These are phyloP conservation scores for Cotesia typhae DNA, from an alignment of 1,140 invertebrate genomes.

Conservation along the genomic window DNA sequence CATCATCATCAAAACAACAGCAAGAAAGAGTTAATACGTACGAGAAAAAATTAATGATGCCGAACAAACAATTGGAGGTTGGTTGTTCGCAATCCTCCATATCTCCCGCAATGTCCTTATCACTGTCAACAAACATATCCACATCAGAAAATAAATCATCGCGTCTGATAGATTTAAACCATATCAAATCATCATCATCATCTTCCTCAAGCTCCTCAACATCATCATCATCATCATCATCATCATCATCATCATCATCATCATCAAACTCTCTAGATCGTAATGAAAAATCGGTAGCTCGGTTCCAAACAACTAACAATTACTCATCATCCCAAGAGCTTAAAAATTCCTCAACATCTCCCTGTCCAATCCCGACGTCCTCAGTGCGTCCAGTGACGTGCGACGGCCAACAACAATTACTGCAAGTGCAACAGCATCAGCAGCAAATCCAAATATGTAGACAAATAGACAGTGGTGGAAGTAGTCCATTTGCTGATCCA, in stretches of 20 bases:
- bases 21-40: slow-evolving; percentile 40
- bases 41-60: slow-evolving; percentile 53
- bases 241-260: slow-evolving; percentile 49
- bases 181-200: too few relatives aligned
- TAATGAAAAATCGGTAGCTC: not conserved
- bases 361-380: slow-evolving; percentile 33
- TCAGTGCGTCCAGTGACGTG: slow-evolving; percentile 47
- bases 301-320: not conserved
- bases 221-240: slow-evolving; percentile 49
- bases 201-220: slow-evolving; percentile 21
- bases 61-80: slow-evolving; percentile 63
- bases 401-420: slow-evolving; percentile 55
- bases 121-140: slow-evolving; percentile 58
- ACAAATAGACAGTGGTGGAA: slow-evolving; percentile 53
- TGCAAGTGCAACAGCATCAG: slow-evolving; percentile 45
- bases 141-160: slow-evolving; percentile 30
- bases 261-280: slow-evolving; percentile 45
- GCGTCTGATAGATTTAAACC: too few relatives aligned
- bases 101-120: slow-evolving; percentile 53
- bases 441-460: slow-evolving; percentile 41
- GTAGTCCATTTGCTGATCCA: slow-evolving; percentile 54
- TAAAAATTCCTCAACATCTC: slow-evolving; percentile 50
- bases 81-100: slow-evolving; percentile 59
- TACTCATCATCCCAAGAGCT: slow-evolving; percentile 31
- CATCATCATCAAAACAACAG: slow-evolving; percentile 24